These are phyloP conservation scores for Semotilus atromaculatus DNA, from an alignment of 2,797 vertebrate species.

Conservation along the genomic window DNA sequence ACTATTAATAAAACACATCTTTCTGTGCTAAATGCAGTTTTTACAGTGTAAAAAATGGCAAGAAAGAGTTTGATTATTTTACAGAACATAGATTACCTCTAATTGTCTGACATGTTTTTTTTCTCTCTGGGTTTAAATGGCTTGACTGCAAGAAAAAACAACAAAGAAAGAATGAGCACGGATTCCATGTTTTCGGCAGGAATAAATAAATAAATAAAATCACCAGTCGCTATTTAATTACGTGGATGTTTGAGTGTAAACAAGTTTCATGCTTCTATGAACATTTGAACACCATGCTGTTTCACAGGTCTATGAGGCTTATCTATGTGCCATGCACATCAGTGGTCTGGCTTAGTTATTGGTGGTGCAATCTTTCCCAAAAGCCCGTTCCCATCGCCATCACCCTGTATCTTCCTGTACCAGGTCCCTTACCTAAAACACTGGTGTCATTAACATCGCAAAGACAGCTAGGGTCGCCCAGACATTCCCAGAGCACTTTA, in stretches of 20 bases:
- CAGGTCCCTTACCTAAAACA: slow-evolving; percentile 21
- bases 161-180: neutral
- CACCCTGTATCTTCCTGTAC: slow-evolving; percentile 8
- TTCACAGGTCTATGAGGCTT: slow-evolving; percentile 9
- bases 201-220: too few relatives aligned
- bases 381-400: slow-evolving; percentile 21
- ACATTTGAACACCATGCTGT: neutral
- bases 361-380: slow-evolving; percentile 30
- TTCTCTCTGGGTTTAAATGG: neutral
- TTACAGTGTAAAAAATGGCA: neutral
- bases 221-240: slow-evolving; percentile 21
- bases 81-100: neutral
- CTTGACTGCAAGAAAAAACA: neutral
- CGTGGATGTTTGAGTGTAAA: neutral
- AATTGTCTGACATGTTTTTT: neutral
- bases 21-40: neutral
- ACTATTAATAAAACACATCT: neutral
- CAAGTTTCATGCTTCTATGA: neutral
- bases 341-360: slow-evolving; percentile 25
- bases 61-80: neutral
- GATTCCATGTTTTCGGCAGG: neutral
- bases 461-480: neutral
- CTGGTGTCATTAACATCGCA: slow-evolving; percentile 13
- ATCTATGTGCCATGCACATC: slow-evolving; percentile 16
- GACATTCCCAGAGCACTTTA: slow-evolving; percentile 16